These are phyloP conservation scores for Anguilla anguilla DNA, from an alignment of 2,797 vertebrate genomes.

Conservation along the genomic window DNA sequence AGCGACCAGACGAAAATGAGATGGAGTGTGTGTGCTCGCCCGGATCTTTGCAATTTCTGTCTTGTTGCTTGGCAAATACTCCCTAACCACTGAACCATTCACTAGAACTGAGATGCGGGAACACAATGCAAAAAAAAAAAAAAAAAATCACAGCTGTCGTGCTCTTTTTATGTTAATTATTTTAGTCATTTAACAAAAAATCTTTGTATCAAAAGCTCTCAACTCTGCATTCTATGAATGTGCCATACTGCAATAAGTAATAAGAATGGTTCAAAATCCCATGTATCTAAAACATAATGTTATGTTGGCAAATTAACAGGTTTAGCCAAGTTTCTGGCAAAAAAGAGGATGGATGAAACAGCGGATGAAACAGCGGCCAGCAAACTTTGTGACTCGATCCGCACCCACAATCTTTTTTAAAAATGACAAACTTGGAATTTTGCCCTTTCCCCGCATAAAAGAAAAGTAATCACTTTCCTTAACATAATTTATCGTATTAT, in stretches of 20 bases:
- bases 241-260: neutral
- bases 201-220: neutral
- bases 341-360: conserved; percentile 37
- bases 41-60: too few species aligned
- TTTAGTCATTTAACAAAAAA: neutral
- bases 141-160: neutral
- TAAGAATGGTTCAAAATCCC: neutral
- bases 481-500: neutral
- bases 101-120: too few species aligned
- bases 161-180: neutral
- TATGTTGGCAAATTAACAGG: conserved; percentile 37
- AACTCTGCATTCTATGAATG: neutral
- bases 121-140: too few species aligned
- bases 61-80: neutral
- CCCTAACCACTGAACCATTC: neutral
- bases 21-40: neutral
- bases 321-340: conserved; percentile 58
- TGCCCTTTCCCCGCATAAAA: neutral
- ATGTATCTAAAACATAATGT: neutral
- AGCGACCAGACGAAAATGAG: neutral
- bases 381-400: neutral
- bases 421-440: neutral
- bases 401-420: neutral
- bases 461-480: neutral
- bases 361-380: conserved; percentile 8